phyloP scores from a whole-genome alignment of 2,797 vertebrate species.

The Pelodytes ibericus region DNA sequence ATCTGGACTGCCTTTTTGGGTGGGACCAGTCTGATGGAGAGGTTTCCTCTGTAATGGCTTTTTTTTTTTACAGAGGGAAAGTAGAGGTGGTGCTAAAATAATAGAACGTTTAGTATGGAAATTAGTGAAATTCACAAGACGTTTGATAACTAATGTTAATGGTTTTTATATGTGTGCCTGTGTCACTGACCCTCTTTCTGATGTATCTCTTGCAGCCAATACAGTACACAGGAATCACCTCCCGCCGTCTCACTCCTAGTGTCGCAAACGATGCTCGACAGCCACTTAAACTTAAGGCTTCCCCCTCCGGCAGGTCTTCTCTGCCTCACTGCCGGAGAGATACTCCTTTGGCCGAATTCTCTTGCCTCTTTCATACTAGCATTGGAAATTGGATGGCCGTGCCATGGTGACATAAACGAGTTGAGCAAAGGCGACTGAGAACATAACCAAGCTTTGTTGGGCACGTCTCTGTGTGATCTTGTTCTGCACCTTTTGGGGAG shows the following conservation, averaged over 20 bases:
- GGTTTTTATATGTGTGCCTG: neutral
- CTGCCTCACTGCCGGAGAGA: conserved; percentile 5
- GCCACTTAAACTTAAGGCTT: conserved; percentile 24
- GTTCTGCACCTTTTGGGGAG: conserved; percentile 43
- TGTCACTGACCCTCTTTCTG: neutral
- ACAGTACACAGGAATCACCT: conserved; percentile 3
- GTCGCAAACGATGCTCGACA: conserved; percentile 37
- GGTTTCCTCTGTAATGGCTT: too few species aligned
- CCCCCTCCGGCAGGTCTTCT: conserved; percentile 29
- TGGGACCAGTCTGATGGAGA: too few species aligned
- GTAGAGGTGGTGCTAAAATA: too few species aligned
- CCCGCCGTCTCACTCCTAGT: conserved; percentile 13
- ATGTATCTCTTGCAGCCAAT: conserved; percentile 37
- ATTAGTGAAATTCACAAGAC: too few species aligned
- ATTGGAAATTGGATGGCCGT: conserved; percentile 70
- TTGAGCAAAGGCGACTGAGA: conserved; percentile 59
- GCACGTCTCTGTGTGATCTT: conserved; percentile 35
- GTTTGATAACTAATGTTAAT: neutral
- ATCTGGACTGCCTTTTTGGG: too few species aligned
- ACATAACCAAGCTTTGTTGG: conserved; percentile 52
- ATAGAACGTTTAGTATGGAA: too few species aligned
- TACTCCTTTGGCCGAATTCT: conserved; percentile 24
- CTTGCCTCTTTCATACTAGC: conserved; percentile 63
- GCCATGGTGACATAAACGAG: conserved; percentile 83
- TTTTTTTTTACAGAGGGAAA: too few species aligned